These are phyloP conservation scores for Mesitornis unicolor DNA, from an alignment of 2,113 vertebrate species.

Conservation along the genomic window DNA sequence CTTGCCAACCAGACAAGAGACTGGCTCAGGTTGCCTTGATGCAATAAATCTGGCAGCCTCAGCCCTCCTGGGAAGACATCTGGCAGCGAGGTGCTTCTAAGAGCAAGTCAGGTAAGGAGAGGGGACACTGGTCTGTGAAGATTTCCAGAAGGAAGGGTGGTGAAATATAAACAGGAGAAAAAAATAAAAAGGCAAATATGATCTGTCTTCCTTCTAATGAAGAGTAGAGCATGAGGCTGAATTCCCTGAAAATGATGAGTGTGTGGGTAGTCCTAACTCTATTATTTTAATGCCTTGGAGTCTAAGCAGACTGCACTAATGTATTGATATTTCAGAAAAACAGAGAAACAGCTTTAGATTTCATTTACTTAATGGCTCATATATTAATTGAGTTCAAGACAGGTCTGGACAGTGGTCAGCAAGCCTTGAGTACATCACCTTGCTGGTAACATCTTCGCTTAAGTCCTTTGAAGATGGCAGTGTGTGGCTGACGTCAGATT, in stretches of 20 bases:
- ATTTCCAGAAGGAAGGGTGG: neutral
- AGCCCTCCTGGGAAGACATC: neutral
- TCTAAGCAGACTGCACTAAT: conserved; percentile 46
- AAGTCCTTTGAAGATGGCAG: neutral
- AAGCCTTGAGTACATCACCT: neutral
- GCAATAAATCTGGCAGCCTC: neutral
- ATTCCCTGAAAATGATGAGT: conserved; percentile 8
- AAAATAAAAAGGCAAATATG: neutral
- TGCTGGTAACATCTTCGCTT: neutral
- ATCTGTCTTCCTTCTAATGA: neutral
- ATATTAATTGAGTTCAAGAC: conserved; percentile 56
- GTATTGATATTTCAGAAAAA: conserved; percentile 56
- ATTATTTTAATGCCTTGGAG: conserved; percentile 56
- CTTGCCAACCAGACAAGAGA: neutral
- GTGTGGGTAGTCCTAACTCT: neutral
- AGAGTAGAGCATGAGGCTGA: neutral
- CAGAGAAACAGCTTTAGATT: conserved; percentile 42
- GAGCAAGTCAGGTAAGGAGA: neutral
- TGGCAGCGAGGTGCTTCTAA: neutral
- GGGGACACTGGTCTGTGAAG: neutral
- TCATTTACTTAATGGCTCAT: conserved; percentile 69
- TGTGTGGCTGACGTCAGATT: neutral
- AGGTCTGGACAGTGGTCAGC: conserved; percentile 6
- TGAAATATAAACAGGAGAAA: neutral
- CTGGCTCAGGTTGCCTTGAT: neutral